A percentile compares a stretch with the other conserved stretches of the same genome.
These are phyloP conservation scores for Sinosuthora webbiana DNA, from an alignment of 2,113 vertebrate species.

Conservation along the genomic window DNA sequence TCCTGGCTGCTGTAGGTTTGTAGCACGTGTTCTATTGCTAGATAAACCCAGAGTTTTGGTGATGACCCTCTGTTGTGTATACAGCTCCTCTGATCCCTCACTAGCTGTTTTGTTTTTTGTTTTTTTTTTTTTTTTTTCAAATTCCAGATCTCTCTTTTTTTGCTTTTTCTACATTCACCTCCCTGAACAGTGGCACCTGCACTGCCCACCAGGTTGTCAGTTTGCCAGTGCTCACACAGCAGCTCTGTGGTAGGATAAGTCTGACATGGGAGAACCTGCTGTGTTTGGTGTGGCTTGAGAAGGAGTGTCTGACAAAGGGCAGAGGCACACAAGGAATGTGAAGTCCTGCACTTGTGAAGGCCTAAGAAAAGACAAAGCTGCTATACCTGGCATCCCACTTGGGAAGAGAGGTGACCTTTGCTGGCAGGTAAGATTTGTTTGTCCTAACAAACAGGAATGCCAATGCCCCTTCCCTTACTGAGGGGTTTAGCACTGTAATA, in stretches of 20 bases:
- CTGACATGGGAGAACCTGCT: background rate
- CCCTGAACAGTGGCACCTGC: background rate
- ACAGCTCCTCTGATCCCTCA: background rate
- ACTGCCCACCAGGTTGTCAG: background rate
- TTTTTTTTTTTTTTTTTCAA: no score
- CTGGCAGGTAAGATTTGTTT: background rate
- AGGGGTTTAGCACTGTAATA: background rate
- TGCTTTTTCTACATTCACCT: background rate
- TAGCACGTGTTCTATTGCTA: background rate
- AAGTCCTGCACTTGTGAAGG: background rate
- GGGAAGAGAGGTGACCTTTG: background rate
- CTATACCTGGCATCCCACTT: background rate
- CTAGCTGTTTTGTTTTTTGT: no score
- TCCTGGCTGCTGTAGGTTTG: background rate
- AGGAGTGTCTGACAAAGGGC: background rate
- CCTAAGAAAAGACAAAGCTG: background rate
- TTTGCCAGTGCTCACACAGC: background rate
- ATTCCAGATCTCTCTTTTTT: background rate
- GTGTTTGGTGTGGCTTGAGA: background rate
- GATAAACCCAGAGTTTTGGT: background rate
- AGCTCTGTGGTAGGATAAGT: no score
- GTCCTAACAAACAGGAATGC: background rate
- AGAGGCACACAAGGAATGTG: background rate
- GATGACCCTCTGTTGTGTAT: fast-evolving
- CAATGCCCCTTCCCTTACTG: background rate